Percentiles rank a stretch among this genome's conserved stretches.
These are phyloP conservation scores for Thalassoma bifasciatum DNA, from an alignment of 2,113 vertebrate genomes.

Conservation along the genomic window DNA sequence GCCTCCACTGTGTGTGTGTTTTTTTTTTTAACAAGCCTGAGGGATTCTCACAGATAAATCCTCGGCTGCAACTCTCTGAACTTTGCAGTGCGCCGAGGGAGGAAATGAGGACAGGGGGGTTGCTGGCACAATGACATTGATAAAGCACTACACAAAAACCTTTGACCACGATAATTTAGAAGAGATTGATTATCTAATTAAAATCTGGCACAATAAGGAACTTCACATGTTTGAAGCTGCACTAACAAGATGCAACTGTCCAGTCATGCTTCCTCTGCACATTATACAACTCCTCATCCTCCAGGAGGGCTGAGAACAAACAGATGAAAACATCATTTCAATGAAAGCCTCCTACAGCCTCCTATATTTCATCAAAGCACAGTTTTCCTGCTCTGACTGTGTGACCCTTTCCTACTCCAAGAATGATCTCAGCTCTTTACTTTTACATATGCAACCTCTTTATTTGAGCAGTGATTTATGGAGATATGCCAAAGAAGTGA, in stretches of 20 bases:
- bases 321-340: neutral
- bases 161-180: conserved; percentile 65
- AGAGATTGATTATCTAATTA: conserved; percentile 83
- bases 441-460: no score
- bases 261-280: conserved; percentile 18
- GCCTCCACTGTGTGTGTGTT: conserved; percentile 7
- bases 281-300: conserved; percentile 2
- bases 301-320: neutral
- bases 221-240: conserved; percentile 44
- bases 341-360: neutral
- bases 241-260: conserved; percentile 75
- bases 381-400: neutral
- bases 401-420: no score
- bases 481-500: no score
- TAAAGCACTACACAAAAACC: conserved; percentile 47
- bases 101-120: conserved; percentile 70
- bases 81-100: conserved; percentile 60
- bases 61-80: conserved; percentile 61
- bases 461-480: no score
- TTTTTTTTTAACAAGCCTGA: conserved; percentile 34
- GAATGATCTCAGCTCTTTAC: no score
- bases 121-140: conserved; percentile 65
- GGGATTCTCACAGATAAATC: conserved; percentile 68
- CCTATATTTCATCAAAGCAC: neutral
- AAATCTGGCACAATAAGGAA: conserved; percentile 57